Evolutionary conservation across 2,888 invertebrate species (phyloP), one percentile per base, ranked within the genome.

Genomic region (Patella caerulea): DNA sequence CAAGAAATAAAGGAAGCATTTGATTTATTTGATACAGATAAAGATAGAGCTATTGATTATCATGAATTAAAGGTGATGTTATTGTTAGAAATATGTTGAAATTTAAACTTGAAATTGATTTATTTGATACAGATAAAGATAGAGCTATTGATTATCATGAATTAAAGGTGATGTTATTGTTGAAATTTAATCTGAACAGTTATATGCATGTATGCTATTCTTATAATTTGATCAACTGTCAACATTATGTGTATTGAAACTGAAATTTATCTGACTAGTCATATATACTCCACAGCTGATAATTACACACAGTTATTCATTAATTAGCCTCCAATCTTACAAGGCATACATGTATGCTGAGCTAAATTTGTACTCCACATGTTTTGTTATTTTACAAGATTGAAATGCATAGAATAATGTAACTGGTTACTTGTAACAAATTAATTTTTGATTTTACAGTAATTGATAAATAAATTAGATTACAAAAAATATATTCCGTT

Each of bases 41-140:
- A 92, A 83, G 92, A 92, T 80, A 80, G 89, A 74, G 86, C 88
- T 52, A 90, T 92, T 73, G 91, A 91, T 79, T 91, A 92, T 82
- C 90, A 92, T 87, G 92, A 92, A 83, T 85, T 92, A 5, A 92
- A 91, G 88, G 92, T 91, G 77, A 45, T 17, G 17, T 53, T 74
- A 29, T 29, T 17, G 34, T 71, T n/a, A 65, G 19, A 65, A 56
- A 56, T 19, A 14, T 59, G 3, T 19, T 59, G 2, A 59, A 59
- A 7, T 15, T n/a, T 59, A 15, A 59, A 59, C 15, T n/a, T n/a
- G n/a, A n/a, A n/a, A n/a, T 92, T 86, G 91, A 92, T 79, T 80
- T 92, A 74, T 92, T 92, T 87, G 92, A 92, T 82, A 90, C 91
- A 69, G 91, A 92, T 80, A 92, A 92, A 83, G 92, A 92, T 80